These are phyloP conservation scores for Callinectes sapidus DNA, from an alignment of 2,888 invertebrate genomes.

Conservation along the genomic window DNA sequence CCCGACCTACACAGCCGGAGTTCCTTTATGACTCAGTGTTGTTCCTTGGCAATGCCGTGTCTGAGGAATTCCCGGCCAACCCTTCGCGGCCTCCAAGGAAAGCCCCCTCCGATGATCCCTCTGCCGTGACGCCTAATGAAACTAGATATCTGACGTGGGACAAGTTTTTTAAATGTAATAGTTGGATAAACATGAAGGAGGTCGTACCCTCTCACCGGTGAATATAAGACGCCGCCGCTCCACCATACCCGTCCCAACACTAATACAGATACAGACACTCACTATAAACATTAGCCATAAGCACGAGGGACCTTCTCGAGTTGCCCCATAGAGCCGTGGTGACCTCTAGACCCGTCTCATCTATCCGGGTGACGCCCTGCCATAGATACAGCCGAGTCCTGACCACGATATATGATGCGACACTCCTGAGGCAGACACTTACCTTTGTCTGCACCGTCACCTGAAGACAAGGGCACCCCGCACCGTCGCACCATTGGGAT, in stretches of 20 bases:
- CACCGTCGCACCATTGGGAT: conserved; percentile 31
- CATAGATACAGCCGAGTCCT: conserved; percentile 55
- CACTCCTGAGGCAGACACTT: conserved; percentile 52
- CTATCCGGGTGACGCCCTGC: conserved; percentile 65
- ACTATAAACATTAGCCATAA: conserved; percentile 27
- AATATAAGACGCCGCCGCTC: conserved; percentile 13
- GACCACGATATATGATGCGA: conserved; percentile 60
- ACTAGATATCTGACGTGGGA: conserved; percentile 20
- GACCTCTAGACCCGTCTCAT: conserved; percentile 50
- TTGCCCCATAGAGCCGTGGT: conserved; percentile 44
- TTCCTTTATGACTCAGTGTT: not conserved
- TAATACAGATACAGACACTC: conserved; percentile 46
- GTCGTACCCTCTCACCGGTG: conserved; percentile 3
- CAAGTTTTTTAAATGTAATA: conserved; percentile 30
- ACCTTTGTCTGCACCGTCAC: conserved; percentile 62
- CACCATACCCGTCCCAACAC: conserved; percentile 24
- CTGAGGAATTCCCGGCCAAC: not conserved
- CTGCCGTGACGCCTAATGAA: conserved; percentile 8
- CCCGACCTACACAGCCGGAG: not conserved
- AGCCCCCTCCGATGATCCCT: not conserved
- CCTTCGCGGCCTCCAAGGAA: not conserved
- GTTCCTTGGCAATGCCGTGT: not conserved
- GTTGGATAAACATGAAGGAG: conserved; percentile 8
- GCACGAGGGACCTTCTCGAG: conserved; percentile 1
- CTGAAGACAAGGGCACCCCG: conserved; percentile 54